Evolutionary conservation across 2,888 invertebrate genomes (phyloP), one percentile per base, ranked within the genome.

Genomic region (Gerris lacustris): DNA sequence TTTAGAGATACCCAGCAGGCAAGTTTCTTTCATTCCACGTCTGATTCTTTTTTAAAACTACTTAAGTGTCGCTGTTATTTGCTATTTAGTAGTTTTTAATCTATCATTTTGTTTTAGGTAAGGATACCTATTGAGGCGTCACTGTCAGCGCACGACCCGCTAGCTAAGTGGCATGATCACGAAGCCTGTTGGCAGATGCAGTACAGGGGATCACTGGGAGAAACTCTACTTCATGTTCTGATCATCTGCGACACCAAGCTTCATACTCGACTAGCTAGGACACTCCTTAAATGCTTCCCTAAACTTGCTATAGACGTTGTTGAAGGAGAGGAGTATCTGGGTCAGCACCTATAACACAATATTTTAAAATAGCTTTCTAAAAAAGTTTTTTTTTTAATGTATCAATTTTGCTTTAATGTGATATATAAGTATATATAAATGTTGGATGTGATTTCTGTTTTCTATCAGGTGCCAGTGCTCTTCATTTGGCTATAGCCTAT

Each of bases 171-270:
- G 93, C 84, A 84, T 74, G 93, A 94, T 79, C 94, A 95, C 81
- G 90, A 91, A 75, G 96, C 96, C 0, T 96, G 97, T 79, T 99
- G 98, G 98, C 94, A 96, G 80, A 92, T 99, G 90, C 92, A 94
- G 78, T 94, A 93, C 79, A 85, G 98, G 11, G 98, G 98, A 0
- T 93, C 95, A 0, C 83, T 98, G 0, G 98, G 98, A 0, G 98
- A 99, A 82, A 94, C 93, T 5, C 83, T 97, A 2, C 84, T 99
- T 11, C 98, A 99, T 79, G 91, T 99, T 5, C 85, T 97, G 69
- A 94, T 96, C 75, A 94, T 97, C 76, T 93, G 96, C 80, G 95
- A 96, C 80, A 94, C 94, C 15, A 77, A 77, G 71, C 82, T 84
- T 18, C 90, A 91, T 80, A 91, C 90, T 0, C 84, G 90, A 76